Evolutionary conservation across 2,797 vertebrate genomes (phyloP).

Genomic region (Thunnus albacares): DNA sequence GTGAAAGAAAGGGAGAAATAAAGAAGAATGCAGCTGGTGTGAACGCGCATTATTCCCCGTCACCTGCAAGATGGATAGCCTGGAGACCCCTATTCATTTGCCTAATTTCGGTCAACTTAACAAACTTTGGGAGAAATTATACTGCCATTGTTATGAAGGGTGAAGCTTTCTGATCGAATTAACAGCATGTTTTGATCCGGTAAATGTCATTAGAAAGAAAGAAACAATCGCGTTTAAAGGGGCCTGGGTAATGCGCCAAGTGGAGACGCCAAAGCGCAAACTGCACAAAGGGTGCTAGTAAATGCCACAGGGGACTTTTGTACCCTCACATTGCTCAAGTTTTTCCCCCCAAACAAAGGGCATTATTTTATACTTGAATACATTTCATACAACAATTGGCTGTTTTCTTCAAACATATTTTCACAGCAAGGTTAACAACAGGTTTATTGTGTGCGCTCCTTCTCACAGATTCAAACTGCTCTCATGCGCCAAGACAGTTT

Average conservation of each 20-base stretch:
- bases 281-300: conserved; percentile 95
- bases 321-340: conserved; percentile 97
- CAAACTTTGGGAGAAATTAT: conserved; percentile 99
- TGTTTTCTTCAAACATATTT: conserved; percentile 99
- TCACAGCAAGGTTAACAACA: conserved; percentile 97
- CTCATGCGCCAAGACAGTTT: conserved; percentile 87
- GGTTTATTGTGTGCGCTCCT: conserved; percentile 91
- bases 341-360: conserved; percentile 97
- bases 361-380: conserved; percentile 99
- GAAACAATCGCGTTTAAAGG: conserved; percentile 99
- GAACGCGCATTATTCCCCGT: conserved; percentile 96
- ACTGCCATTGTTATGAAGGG: conserved; percentile 98
- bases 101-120: conserved; percentile 99
- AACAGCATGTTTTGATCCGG: conserved; percentile 99
- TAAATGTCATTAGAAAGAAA: conserved; percentile 99
- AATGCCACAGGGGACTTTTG: conserved; percentile 99
- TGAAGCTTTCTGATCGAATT: conserved; percentile 99
- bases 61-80: conserved; percentile 97
- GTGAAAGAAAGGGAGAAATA: conserved; percentile 94
- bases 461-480: conserved; percentile 81
- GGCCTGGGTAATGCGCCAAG: conserved; percentile 98
- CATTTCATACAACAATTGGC: conserved; percentile 99
- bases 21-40: conserved; percentile 98
- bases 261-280: conserved; percentile 98
- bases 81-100: conserved; percentile 99